A percentile compares a stretch with the other conserved stretches of the same genome.
Evolutionary conservation across 2,113 vertebrate genomes (phyloP).

Genomic region (Gopherus flavomarginatus): DNA sequence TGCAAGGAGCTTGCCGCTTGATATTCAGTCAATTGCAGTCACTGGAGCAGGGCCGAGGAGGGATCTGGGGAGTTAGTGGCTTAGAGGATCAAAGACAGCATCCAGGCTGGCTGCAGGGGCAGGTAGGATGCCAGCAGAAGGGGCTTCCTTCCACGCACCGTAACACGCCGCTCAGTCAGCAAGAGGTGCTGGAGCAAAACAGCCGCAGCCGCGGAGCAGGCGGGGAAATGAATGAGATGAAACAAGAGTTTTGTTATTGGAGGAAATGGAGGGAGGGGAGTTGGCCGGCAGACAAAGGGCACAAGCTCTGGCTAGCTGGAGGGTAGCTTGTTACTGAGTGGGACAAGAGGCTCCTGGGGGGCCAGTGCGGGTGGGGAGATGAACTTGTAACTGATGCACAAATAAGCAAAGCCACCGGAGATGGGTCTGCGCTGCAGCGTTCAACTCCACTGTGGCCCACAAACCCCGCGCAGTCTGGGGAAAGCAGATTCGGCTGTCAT

Average conservation of each 20-base stretch:
- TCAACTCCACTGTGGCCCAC: background rate
- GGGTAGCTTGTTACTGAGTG: background rate
- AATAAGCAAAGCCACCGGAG: background rate
- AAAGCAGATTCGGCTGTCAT: background rate
- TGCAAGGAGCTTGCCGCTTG: background rate
- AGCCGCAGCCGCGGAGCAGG: too few relatives aligned
- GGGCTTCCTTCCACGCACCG: background rate
- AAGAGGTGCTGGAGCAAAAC: background rate
- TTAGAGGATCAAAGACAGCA: background rate
- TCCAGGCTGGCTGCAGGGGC: background rate
- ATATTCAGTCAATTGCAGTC: background rate
- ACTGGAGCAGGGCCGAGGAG: background rate
- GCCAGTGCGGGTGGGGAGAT: background rate
- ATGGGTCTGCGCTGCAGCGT: background rate
- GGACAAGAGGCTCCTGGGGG: background rate
- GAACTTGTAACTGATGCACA: background rate
- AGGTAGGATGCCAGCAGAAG: background rate
- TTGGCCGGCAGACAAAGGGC: background rate
- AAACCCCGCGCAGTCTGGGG: background rate
- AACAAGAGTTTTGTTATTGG: background rate
- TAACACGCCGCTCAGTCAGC: background rate
- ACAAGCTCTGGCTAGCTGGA: background rate
- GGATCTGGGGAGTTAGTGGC: background rate
- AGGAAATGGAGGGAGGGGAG: background rate
- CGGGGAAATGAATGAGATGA: background rate